Conservation (phyloP, 2,888 invertebrate species). For the Amphipoea oculea region DNA sequence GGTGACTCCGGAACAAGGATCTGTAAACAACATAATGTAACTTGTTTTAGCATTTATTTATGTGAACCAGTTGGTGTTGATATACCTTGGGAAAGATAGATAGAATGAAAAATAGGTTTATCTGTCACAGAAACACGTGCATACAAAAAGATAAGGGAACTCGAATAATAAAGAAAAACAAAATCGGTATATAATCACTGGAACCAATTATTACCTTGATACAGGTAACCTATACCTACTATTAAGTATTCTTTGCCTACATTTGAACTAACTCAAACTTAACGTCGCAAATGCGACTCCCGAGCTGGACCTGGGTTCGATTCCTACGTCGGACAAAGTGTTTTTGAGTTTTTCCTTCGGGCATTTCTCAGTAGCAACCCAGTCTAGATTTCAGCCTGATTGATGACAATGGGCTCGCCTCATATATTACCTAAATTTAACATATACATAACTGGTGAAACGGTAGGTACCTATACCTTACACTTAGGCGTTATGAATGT, state of each 20-base stretch:
- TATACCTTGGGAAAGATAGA: background rate
- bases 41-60: background rate
- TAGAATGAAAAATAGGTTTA: background rate
- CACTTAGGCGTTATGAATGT: background rate
- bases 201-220: background rate
- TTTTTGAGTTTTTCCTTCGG: background rate
- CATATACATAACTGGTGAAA: background rate
- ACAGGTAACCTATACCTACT: background rate
- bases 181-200: too few relatives aligned
- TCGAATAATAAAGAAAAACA: too few relatives aligned
- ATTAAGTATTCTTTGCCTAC: too few relatives aligned
- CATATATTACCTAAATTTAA: background rate
- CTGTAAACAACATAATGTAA: conserved; percentile 83
- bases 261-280: background rate
- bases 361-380: background rate
- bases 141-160: too few relatives aligned
- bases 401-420: background rate
- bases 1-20: conserved; percentile 95
- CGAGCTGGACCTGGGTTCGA: background rate
- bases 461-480: background rate
- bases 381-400: too few relatives aligned
- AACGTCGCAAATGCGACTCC: too few relatives aligned
- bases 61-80: too few relatives aligned
- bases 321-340: background rate
- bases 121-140: background rate